Evolutionary conservation across 2,113 vertebrate genomes (phyloP).

Genomic region (Rhinopomastus cyanomelas): DNA sequence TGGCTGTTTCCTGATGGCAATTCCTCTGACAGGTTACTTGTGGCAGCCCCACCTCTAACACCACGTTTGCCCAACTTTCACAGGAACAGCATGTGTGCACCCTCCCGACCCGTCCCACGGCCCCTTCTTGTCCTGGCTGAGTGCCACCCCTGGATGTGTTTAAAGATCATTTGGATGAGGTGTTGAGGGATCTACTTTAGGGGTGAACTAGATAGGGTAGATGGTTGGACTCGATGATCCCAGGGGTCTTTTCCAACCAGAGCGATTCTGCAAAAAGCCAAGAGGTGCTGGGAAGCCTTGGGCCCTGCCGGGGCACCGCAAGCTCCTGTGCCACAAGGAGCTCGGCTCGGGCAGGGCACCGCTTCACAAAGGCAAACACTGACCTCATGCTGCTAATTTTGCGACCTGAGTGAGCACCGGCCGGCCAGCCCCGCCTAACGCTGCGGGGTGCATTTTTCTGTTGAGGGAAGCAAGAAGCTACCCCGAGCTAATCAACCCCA

Average conservation of each 20-base stretch:
- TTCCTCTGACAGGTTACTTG: fast-evolving
- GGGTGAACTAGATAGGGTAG: too few species aligned
- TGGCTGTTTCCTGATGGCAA: background rate
- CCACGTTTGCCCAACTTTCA: background rate
- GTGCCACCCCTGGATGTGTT: too few species aligned
- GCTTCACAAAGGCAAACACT: background rate
- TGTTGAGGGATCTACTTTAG: too few species aligned
- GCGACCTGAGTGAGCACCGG: background rate
- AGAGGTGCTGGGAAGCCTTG: fast-evolving
- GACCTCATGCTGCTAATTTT: conserved; percentile 25
- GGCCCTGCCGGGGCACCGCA: background rate
- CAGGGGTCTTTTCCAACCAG: too few species aligned
- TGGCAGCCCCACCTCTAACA: background rate
- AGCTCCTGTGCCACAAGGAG: background rate
- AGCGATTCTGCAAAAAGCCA: background rate
- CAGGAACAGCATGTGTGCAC: fast-evolving
- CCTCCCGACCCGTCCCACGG: fast-evolving
- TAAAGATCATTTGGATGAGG: too few species aligned
- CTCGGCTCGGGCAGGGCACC: background rate
- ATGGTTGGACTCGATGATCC: too few species aligned
- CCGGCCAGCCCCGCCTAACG: background rate
- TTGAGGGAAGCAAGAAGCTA: background rate
- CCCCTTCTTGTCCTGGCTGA: background rate
- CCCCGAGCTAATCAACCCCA: background rate
- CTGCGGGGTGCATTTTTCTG: background rate